Evolutionary conservation across 2,888 invertebrate genomes (phyloP), one percentile per base, ranked within the genome.

Genomic region (Diogma glabrata): DNA sequence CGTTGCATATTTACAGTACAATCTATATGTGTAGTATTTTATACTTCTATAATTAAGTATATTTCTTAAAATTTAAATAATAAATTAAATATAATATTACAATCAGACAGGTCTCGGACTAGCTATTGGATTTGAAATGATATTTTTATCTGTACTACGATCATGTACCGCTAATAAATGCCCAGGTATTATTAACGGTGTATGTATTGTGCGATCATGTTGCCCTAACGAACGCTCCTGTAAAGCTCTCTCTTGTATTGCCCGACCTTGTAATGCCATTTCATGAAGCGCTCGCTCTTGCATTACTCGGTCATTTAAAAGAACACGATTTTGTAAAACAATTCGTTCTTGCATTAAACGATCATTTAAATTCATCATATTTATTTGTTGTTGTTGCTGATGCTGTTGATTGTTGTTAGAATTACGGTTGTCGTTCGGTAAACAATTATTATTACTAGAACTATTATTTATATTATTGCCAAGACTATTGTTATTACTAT

Each of bases 261-360:
- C 53, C 40, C 59, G 56, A 30, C 53, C 55, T 47, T 55, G 55
- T 19, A 55, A 17, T 19, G 47, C 47, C 28, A 26, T 26, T 20
- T 47, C 47, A 28, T 47, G 47, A 10, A 59, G 30, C 9, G 53
- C 54, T 17, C 56, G 49, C 45, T 59, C 59, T 51, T 58, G 58
- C 43, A 57, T 51, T 8, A 52, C 57, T 26, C 57, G 55, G 14
- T 57, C 56, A 46, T 59, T 58, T 28, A 59, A 20, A 5, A 54
- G 23, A 6, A 51, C 52, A 26, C 53, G 38, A 14, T 58, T 57
- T 22, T 57, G 57, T 30, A 58, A 51, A 1, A 51, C 51, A n/a
- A n/a, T n/a, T 19, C 58, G 51, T 50, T 59, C 59, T 51, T 60
- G 60, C 49, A 60, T 56, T 47, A 58, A 43, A 19, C 59, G 56